Evolutionary conservation across 2,888 invertebrate species (phyloP), one percentile per base, ranked within the genome.

Genomic region (Volucella inflata): DNA sequence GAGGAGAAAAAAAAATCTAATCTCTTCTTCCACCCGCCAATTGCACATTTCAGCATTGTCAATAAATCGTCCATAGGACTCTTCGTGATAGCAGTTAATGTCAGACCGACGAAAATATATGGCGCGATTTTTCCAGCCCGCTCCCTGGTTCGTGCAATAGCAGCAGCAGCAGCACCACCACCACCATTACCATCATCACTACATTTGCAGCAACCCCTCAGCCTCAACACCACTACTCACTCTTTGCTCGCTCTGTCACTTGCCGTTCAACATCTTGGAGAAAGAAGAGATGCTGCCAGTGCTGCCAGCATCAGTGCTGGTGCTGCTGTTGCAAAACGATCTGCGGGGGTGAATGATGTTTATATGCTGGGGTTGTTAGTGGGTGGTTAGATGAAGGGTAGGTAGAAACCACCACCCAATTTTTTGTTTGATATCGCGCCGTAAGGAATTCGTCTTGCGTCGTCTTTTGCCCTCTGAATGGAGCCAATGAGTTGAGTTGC

Each of bases 51-150:
- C 88, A 89, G 87, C 88, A 88, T 89, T 91, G 91, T 92, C 91
- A 92, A 92, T 92, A 92, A 92, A 92, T 92, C 91, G 90, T 91
- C 88, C 84, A 88, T 87, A 87, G 89, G 87, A 89, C 88, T 88
- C 84, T 87, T 79, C 84, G 89, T 91, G 92, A 92, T 92, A 92
- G 92, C 92, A 92, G 92, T 92, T 92, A 92, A 91, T 92, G 92
- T 92, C 92, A 92, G 91, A 90, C 91, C 90, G 90, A 90, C 88
- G 90, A 91, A 91, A 92, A 92, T 92, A 92, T 92, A 92, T 91
- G 90, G 90, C 89, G 87, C 88, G 87, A 88, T 85, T 80, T 85
- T 80, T 76, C 42, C 76, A 80, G 59, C 71, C 75, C 75, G 60
- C 60, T 4, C 10, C 40, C 60, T 59, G 36, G 44, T 46, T 12